Base-by-base conservation (phyloP, 2,888 invertebrate species). In the Tethea ocularis region DNA sequence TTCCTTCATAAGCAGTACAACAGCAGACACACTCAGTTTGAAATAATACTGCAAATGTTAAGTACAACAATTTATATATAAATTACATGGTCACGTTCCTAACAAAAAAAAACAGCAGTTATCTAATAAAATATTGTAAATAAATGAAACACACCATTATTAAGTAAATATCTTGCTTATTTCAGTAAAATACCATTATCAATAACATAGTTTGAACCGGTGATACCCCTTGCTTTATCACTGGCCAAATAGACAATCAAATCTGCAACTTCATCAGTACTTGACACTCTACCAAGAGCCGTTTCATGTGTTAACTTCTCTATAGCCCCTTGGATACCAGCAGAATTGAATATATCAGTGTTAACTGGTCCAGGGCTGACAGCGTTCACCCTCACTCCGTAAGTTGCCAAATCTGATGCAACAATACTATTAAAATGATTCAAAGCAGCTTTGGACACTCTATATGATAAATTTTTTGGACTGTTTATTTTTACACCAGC, bases 351-450 rank as follows among this genome's bases (percentile, higher is more conserved):
- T 24, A 78, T 64, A 57, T 76, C 75, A 1, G 76, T 75, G 8
- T 23, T 95, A 0, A 95, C 94, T 0, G 96, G 96, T 23, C 96
- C 96, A 33, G 96, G 96, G 75, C 95, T 95, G 0, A 96, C 95
- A 57, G 94, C 88, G 78, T 96, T 96, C 0, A 96, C 96, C 57
- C 96, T 86, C 0, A 96, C 94, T n/a, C 80, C 89, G 74, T 91
- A 87, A 0, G 82, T 62, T 60, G 94, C 94, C 17, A 95, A 81
- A 72, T 95, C 96, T 52, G 96, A 80, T 7, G 97, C 96, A 8
- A 94, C 86, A 74, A 95, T 95, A 64, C 94, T 87, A 0, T 97
- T 96, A 65, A 97, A 94, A 74, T 96, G 96, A 83, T 97, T 96
- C 10, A 96, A 72, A 6, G 95, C 75, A 17, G 72, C 71, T 60